phyloP scores from a whole-genome alignment of 2,113 vertebrate species.

The Acinonyx jubatus region DNA sequence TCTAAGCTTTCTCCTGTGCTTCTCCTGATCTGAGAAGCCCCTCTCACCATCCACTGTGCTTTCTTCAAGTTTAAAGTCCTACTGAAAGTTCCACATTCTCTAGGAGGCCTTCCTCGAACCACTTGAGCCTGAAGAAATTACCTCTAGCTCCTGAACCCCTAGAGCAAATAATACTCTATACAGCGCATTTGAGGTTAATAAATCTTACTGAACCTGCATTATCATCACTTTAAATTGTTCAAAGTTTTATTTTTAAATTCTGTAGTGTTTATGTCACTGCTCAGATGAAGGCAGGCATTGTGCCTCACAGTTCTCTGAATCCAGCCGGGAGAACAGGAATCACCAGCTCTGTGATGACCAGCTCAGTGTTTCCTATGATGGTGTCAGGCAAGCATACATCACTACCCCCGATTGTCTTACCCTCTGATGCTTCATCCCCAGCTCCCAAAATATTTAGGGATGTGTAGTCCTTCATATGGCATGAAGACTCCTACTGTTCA shows the following conservation, averaged over 20 bases:
- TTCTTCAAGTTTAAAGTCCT: neutral
- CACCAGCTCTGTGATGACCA: neutral
- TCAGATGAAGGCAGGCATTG: neutral
- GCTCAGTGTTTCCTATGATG: neutral
- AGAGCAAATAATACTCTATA: neutral
- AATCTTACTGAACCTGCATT: neutral
- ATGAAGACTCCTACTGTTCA: neutral
- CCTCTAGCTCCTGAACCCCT: neutral
- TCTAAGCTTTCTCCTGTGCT: neutral
- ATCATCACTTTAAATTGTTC: neutral
- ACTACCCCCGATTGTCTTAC: neutral
- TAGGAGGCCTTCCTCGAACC: neutral
- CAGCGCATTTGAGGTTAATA: neutral
- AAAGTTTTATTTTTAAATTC: neutral
- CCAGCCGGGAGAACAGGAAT: neutral
- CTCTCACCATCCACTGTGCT: neutral
- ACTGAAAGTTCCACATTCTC: neutral
- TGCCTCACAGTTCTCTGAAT: neutral
- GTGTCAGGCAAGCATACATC: too few relatives aligned
- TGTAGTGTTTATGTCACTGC: neutral
- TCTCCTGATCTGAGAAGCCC: neutral
- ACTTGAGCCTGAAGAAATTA: neutral
- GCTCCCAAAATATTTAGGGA: neutral
- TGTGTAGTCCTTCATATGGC: neutral
- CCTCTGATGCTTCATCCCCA: neutral